Base-by-base conservation (phyloP, 1,140 invertebrate genomes). In the Steinernema khuongi region DNA sequence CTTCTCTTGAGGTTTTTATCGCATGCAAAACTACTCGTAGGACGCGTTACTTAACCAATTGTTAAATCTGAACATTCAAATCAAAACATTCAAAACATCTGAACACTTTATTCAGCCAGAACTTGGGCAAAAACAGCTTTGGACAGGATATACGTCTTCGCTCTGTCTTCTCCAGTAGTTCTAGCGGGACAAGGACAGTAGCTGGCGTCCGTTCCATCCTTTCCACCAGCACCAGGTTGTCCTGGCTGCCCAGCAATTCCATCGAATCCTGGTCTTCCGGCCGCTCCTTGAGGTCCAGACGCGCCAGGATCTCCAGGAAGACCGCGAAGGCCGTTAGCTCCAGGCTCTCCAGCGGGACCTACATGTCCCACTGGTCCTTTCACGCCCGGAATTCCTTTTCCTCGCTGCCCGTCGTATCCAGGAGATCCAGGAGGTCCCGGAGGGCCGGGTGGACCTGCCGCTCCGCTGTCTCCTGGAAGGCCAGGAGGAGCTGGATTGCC, bases 201-300 rank as follows among this genome's bases (percentile, higher is more conserved):
- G 2, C 14, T 60, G 4, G 50, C 50, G 22, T 60, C 50, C 14
- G 67, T 67, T 44, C 50, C 50, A 60, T 60, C 50, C 22, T 60
- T 60, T 60, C 50, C 50, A 22, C 7, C 22, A 7, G 50, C 11
- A n/a, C 50, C 50, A 26, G 50, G 50, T 22, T 60, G 50, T 14
- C 50, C 50, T 14, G 50, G 50, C 50, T 60, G 14, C 2, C 50
- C 50, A 60, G 50, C 14, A 60, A 22, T 60, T 7, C 50, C 50
- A 22, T 60, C 50, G 4, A 11, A 7, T 17, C 50, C 50, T 22
- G 50, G 11, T 36, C 70, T 73, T 36, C 76, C 80, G 32, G 74
- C 79, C 0, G 80, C 71, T 22, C 77, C 78, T n/a, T n/a, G n/a
- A n/a, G n/a, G n/a, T n/a, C n/a, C n/a, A 69, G 77, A 79, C 71